phyloP scores from a whole-genome alignment of 2,797 vertebrate genomes.

The Amblyopsis hoosieri region DNA sequence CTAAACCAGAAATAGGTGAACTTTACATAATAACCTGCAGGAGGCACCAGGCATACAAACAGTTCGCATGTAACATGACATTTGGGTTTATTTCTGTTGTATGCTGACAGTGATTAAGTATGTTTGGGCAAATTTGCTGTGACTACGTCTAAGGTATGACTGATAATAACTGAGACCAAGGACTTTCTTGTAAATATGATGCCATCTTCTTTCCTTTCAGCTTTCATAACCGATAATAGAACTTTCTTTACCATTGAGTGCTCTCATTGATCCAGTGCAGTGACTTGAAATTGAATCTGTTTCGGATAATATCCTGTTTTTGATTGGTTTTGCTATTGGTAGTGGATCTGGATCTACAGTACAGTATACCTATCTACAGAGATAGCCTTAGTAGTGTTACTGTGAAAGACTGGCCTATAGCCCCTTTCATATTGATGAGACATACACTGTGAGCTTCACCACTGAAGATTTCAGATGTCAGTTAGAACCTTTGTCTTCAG shows the following conservation, averaged over 20 bases:
- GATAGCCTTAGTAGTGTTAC: slow-evolving; percentile 10
- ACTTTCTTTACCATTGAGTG: slow-evolving; percentile 39
- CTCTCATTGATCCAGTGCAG: slow-evolving; percentile 48
- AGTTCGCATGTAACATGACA: no score
- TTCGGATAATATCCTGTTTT: slow-evolving; percentile 46
- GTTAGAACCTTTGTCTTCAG: slow-evolving; percentile 26
- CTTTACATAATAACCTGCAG: no score
- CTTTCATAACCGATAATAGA: slow-evolving; percentile 48
- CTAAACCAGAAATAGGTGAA: no score
- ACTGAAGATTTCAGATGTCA: slow-evolving; percentile 34
- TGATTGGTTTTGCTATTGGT: slow-evolving; percentile 45
- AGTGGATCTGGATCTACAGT: slow-evolving; percentile 28
- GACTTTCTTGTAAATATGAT: slow-evolving; percentile 29
- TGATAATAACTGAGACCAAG: not conserved
- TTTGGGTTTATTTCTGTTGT: not conserved
- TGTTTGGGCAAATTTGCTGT: no score
- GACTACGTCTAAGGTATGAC: slow-evolving; percentile 4
- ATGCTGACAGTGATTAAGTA: slow-evolving; percentile 16
- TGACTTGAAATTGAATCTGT: slow-evolving; percentile 60
- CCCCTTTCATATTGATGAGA: slow-evolving; percentile 17
- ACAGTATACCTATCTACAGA: slow-evolving; percentile 19
- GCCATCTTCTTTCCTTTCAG: slow-evolving; percentile 38
- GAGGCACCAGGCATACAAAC: no score
- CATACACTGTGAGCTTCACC: slow-evolving; percentile 20
- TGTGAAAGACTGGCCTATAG: slow-evolving; percentile 20